Evolutionary conservation across 2,797 vertebrate genomes (phyloP), one percentile per base, ranked within the genome.

Genomic region (Varecia variegata): DNA sequence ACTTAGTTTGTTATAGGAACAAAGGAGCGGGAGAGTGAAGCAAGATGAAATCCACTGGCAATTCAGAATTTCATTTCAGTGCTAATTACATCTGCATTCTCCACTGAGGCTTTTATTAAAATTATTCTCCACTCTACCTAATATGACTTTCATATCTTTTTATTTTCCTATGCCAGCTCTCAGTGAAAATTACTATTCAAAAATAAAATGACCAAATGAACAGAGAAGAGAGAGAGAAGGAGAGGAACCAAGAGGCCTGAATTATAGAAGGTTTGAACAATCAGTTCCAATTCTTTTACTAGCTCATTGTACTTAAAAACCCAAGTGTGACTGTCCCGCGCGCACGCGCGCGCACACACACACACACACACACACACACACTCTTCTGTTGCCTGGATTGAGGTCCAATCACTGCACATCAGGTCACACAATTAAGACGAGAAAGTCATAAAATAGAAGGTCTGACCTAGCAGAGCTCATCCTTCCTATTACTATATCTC

Each of bases 181-280:
- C 71, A 74, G 70, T 76, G 58, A 94, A 93, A 96, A 94, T 92
- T 85, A 76, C 54, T 84, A 65, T 82, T 92, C 65, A 87, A 89
- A 90, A 93, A 90, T 45, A 92, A 97, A 98, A 93, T 82, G 67
- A 86, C 35, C 92, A 90, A 71, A 62, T 60, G 89, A 81, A 85
- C 90, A 90, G 52, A 97, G n/a, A 70, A 62, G 1, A 86, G 35
- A 70, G n/a, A 74, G 30, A 62, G n/a, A 58, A 67, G 50, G 15
- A 92, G 30, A 60, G n/a, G 21, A 92, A 82, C 25, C 40, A 88
- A 94, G n/a, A 80, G 43, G 40, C 38, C 38, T 88, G 65, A 83
- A 82, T 89, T 50, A 67, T 7, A 81, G 45, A 76, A 58, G 2
- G 13, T 12, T 58, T 56, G 54, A 91, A 60, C 43, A 83, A 45